Base-by-base conservation (phyloP, 2,888 invertebrate genomes). In the Neria commutata region DNA sequence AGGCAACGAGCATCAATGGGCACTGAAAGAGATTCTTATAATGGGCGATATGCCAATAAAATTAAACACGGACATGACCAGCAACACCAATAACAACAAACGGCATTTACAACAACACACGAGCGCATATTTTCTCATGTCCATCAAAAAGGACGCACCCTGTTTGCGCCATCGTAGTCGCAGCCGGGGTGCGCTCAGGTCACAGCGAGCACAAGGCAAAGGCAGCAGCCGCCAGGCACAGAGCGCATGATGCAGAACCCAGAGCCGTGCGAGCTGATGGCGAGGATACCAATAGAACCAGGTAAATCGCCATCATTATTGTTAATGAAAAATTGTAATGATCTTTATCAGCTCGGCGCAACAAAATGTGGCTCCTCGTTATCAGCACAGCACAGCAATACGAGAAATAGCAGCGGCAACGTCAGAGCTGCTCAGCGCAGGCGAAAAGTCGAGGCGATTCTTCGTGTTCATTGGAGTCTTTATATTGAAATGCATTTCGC, bases 271-370 rank as follows among this genome's bases (percentile, higher is more conserved):
- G n/a, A n/a, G n/a, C n/a, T n/a, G n/a, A n/a, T n/a, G n/a, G 42
- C 21, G 19, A 56, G 23, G 8, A 33, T 37, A 34, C 11, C 42
- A 49, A 53, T 33, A 14, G 8, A 37, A 40, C 50, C 59, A 51
- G 55, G 56, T 56, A 56, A 52, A 52, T 55, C 33, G 24, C 25
- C 47, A 60, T 60, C 55, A 60, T 60, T 60, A 60, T 60, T 40
- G 55, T 55, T 60, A 60, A 60, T 56, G 55, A 60, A 60, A 55
- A 60, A 60, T 60, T 52, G 52, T 60, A 60, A 60, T 60, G 56
- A 60, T 40, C 60, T 56, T 60, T 60, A 60, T 29, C 52, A 52
- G 48, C 45, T 17, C 6, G 29, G 19, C 19, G 19, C 19, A 42
- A 42, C 17, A 42, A 42, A 42, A 42, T 42, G 42, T 42, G 42